Evolutionary conservation across 2,113 vertebrate genomes (phyloP).

Genomic region (Lichenostomus cassidix): DNA sequence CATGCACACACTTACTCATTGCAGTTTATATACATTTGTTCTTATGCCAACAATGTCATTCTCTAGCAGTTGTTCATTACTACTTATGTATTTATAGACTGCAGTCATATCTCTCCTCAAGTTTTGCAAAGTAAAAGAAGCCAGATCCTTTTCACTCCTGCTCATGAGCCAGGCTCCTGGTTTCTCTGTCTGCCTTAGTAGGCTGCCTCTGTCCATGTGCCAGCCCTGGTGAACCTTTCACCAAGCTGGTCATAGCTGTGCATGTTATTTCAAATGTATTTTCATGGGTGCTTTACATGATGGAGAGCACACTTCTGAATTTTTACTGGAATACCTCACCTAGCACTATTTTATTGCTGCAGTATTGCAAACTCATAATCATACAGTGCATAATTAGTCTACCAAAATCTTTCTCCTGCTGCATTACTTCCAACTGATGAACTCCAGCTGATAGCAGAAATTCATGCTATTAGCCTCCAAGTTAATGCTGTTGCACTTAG

Average conservation of each 20-base stretch:
- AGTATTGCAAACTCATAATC: not conserved
- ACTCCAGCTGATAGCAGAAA: not conserved
- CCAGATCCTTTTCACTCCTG: not conserved
- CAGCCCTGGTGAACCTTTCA: not conserved
- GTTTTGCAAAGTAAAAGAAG: not conserved
- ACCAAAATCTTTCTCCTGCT: not conserved
- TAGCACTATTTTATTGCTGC: not conserved
- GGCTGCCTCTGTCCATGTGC: not conserved
- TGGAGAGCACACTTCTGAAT: not conserved
- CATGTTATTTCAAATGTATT: not conserved
- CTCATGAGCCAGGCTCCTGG: not conserved
- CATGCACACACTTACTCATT: not conserved
- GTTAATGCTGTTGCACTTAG: not conserved
- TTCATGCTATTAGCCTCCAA: not conserved
- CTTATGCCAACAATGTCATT: not conserved
- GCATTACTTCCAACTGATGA: not conserved
- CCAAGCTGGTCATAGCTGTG: not conserved
- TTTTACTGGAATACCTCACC: not conserved
- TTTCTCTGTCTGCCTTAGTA: not conserved
- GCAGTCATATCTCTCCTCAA: not conserved
- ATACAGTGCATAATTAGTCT: not conserved
- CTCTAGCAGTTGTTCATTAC: slow-evolving; percentile 1
- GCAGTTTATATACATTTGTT: not conserved
- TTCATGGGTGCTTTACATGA: not conserved
- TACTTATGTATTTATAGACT: not conserved